A percentile compares a stretch with the other conserved stretches of the same genome.
Conservation (phyloP, 2,888 invertebrate species). For the Endomychus coccineus region DNA sequence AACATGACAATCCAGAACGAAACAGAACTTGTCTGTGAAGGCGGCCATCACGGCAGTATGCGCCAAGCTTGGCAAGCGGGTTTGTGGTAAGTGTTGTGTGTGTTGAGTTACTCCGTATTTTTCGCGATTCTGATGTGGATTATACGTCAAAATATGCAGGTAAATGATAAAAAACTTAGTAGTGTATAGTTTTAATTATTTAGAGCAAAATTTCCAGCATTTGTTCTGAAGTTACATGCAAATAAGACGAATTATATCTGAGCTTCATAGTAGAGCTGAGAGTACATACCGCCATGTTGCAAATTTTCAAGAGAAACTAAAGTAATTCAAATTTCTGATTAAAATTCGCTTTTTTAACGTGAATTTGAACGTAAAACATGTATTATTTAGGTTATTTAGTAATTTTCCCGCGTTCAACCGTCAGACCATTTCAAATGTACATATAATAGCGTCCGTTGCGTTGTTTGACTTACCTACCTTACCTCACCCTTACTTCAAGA, state of each 20-base stretch:
- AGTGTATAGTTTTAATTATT: too few relatives aligned
- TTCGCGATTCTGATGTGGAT: slow-evolving; percentile 45
- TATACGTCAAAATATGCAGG: slow-evolving; percentile 43
- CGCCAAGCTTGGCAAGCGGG: slow-evolving; percentile 44
- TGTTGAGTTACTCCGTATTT: slow-evolving; percentile 45
- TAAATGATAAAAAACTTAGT: slow-evolving; percentile 31
- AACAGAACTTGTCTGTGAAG: slow-evolving; percentile 17
- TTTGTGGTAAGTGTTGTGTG: slow-evolving; percentile 45
- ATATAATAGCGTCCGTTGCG: not conserved
- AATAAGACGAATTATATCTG: slow-evolving; percentile 34
- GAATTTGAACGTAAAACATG: slow-evolving; percentile 40
- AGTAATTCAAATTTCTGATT: too few relatives aligned
- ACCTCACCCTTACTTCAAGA: too few relatives aligned
- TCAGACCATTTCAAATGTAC: slow-evolving; percentile 25
- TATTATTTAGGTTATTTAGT: slow-evolving; percentile 35
- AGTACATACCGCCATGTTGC: slow-evolving; percentile 61
- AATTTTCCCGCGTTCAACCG: slow-evolving; percentile 48
- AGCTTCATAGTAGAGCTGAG: slow-evolving; percentile 41
- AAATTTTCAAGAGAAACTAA: too few relatives aligned
- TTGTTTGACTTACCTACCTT: too few relatives aligned
- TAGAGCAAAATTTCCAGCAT: slow-evolving; percentile 1
- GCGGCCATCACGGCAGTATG: slow-evolving; percentile 43
- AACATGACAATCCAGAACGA: not conserved
- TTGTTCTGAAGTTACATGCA: slow-evolving; percentile 8
- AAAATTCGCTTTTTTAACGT: too few relatives aligned